Evolutionary conservation across 2,113 vertebrate genomes (phyloP).

Genomic region (Ia io): DNA sequence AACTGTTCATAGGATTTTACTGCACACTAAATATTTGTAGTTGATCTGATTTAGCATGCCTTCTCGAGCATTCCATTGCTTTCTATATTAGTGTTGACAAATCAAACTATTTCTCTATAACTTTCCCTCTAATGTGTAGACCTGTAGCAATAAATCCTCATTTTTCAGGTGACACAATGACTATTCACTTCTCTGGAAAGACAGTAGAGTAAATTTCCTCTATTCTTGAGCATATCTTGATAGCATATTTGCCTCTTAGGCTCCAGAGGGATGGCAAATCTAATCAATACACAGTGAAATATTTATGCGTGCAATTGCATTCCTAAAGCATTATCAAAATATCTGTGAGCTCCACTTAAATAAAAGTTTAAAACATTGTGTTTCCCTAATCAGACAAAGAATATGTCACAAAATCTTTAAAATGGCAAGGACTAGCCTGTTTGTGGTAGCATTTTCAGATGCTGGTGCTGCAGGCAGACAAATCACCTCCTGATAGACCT

Average conservation of each 20-base stretch:
- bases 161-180: neutral
- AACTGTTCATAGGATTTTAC: neutral
- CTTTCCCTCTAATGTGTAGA: neutral
- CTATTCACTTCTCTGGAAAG: neutral
- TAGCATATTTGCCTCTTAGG: neutral
- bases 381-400: neutral
- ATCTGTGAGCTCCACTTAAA: neutral
- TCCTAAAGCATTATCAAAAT: slow-evolving; percentile 35
- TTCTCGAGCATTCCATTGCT: neutral
- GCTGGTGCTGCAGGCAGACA: neutral
- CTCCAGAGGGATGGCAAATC: neutral
- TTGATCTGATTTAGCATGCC: neutral
- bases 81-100: neutral
- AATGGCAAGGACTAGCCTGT: neutral
- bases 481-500: neutral
- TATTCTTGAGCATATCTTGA: neutral
- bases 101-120: neutral
- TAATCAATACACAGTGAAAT: slow-evolving; percentile 21
- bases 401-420: neutral
- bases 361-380: slow-evolving; percentile 9
- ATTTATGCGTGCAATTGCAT: slow-evolving; percentile 23
- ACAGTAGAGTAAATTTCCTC: neutral
- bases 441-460: neutral
- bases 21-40: neutral
- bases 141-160: neutral